Conservation (phyloP, 2,113 vertebrate species). For the Acrocephalus arundinaceus region DNA sequence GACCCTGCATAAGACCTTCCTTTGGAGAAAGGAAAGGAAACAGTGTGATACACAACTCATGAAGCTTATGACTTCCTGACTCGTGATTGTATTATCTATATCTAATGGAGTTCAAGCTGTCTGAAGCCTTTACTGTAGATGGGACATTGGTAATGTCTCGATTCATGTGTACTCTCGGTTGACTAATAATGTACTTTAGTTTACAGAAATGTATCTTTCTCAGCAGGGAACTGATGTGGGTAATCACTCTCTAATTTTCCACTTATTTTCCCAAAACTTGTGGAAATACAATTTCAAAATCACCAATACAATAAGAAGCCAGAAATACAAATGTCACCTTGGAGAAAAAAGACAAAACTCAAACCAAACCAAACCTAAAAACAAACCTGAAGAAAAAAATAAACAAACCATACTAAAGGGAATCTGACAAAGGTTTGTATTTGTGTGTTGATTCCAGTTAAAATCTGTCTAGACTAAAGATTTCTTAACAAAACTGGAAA, state of each 20-base stretch:
- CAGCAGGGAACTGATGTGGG: not conserved
- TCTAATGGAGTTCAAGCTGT: not conserved
- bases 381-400: not conserved
- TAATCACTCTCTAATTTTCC: not conserved
- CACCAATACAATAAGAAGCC: not conserved
- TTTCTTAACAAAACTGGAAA: not conserved
- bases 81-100: not conserved
- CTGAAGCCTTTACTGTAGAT: not conserved
- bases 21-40: slow-evolving; percentile 5
- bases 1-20: slow-evolving; percentile 5
- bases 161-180: not conserved
- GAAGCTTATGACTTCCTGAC: not conserved
- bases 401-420: accelerated
- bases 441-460: not conserved
- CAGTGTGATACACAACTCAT: not conserved
- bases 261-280: not conserved
- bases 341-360: not conserved
- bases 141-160: not conserved
- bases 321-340: not conserved
- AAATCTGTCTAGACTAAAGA: not conserved
- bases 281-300: not conserved
- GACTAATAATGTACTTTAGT: not conserved
- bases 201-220: not conserved
- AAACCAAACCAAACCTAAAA: not conserved
- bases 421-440: not conserved